Percentiles rank a stretch among this genome's conserved stretches.
Evolutionary conservation across 2,888 invertebrate species (phyloP).

Genomic region (Catocala nupta): DNA sequence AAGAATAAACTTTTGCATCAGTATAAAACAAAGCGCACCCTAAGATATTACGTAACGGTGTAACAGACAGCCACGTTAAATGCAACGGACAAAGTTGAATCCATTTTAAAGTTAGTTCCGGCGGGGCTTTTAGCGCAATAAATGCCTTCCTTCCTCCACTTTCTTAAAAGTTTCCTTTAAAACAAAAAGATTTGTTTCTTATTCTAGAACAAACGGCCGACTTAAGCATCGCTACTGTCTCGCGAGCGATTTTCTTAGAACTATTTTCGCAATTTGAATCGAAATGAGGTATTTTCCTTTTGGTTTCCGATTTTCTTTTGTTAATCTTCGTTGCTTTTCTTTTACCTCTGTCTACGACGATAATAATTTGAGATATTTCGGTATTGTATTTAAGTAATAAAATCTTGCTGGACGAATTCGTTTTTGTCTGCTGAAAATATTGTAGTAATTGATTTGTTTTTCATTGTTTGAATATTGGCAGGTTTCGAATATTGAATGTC

Average conservation of each 20-base stretch:
- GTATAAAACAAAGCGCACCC: not conserved
- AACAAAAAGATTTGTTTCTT: conserved; percentile 84
- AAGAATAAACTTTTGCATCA: not conserved
- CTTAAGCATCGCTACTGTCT: conserved; percentile 55
- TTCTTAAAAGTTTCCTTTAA: conserved; percentile 85
- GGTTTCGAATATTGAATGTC: no score
- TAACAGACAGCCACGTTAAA: conserved; percentile 68
- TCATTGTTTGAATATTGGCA: no score
- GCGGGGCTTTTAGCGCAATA: conserved; percentile 85
- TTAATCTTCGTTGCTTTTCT: conserved; percentile 35
- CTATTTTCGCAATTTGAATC: conserved; percentile 58
- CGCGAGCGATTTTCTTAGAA: conserved; percentile 49
- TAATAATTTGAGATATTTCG: conserved; percentile 22
- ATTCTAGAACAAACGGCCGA: conserved; percentile 76
- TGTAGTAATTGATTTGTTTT: no score
- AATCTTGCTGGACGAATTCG: conserved; percentile 3
- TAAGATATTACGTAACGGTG: conserved; percentile 60
- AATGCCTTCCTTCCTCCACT: conserved; percentile 86
- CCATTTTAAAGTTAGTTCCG: conserved; percentile 86
- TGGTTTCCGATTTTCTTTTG: conserved; percentile 50
- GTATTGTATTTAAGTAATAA: conserved; percentile 12
- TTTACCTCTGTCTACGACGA: conserved; percentile 19
- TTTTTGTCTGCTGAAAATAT: not conserved
- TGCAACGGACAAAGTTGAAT: conserved; percentile 86
- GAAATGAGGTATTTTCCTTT: conserved; percentile 54